These are phyloP conservation scores for Acleris literana DNA, from an alignment of 2,888 invertebrate species.

Conservation along the genomic window DNA sequence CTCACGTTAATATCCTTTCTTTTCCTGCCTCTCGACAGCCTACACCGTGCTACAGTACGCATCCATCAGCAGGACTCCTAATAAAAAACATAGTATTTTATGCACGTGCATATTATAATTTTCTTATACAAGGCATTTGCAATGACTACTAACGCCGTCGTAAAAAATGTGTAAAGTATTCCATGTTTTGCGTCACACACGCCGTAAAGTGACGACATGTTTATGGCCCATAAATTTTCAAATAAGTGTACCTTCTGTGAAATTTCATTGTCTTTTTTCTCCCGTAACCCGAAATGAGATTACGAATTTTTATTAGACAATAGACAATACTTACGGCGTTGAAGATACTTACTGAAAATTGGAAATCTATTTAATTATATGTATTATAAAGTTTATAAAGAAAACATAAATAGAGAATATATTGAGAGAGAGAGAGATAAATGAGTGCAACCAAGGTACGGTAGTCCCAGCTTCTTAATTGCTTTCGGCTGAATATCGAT, in stretches of 20 bases:
- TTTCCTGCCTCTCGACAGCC: conserved; percentile 2
- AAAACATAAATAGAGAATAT: too few relatives aligned
- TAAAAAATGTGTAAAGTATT: conserved; percentile 50
- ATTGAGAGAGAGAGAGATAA: too few relatives aligned
- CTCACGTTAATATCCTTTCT: background rate
- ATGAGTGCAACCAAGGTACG: too few relatives aligned
- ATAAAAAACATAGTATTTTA: background rate
- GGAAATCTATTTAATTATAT: too few relatives aligned
- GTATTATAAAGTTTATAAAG: too few relatives aligned
- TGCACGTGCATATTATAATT: conserved; percentile 34
- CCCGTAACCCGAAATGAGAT: conserved; percentile 22
- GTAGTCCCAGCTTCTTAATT: too few relatives aligned
- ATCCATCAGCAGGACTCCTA: background rate
- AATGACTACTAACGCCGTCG: conserved; percentile 40
- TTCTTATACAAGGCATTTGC: conserved; percentile 34
- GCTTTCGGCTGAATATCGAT: too few relatives aligned
- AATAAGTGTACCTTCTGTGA: conserved; percentile 60
- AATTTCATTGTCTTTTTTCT: conserved; percentile 60
- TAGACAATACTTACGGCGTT: background rate
- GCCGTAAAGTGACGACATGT: conserved; percentile 65
- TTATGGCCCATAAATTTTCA: conserved; percentile 69
- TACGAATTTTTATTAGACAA: conserved; percentile 19
- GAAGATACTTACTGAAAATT: too few relatives aligned
- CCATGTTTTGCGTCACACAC: conserved; percentile 56
- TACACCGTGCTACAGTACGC: too few relatives aligned